Percentiles rank a stretch among this genome's conserved stretches.
Evolutionary conservation across 2,888 invertebrate genomes (phyloP).

Genomic region (Pseudeuparius sepicola): DNA sequence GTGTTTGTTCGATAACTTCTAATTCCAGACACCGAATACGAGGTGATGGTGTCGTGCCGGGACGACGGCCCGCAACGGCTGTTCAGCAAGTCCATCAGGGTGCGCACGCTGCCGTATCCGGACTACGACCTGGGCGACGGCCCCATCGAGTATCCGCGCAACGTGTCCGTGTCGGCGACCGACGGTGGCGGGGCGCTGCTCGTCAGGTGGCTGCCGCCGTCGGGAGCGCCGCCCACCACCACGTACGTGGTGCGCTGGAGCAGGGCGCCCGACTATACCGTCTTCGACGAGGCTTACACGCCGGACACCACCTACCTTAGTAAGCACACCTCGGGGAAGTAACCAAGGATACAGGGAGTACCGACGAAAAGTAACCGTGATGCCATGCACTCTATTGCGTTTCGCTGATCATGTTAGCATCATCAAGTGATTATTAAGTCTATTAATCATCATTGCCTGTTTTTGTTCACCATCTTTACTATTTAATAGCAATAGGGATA

Average conservation of each 20-base stretch:
- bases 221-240: constrained; percentile 45
- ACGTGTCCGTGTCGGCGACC: constrained; percentile 60
- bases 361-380: too few relatives aligned
- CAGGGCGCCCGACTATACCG: constrained; percentile 49
- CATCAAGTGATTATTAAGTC: too few relatives aligned
- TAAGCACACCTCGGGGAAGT: constrained; percentile 27
- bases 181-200: constrained; percentile 69
- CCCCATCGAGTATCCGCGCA: constrained; percentile 50
- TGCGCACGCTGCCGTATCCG: constrained; percentile 17
- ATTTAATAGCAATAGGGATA: too few relatives aligned
- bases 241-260: constrained; percentile 61
- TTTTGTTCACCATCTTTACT: too few relatives aligned
- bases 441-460: too few relatives aligned
- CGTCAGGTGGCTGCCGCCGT: constrained; percentile 64
- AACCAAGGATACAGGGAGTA: too few relatives aligned
- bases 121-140: constrained; percentile 12
- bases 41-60: constrained; percentile 82
- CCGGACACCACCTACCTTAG: constrained; percentile 54
- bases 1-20: neutral
- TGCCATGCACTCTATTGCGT: too few relatives aligned
- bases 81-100: constrained; percentile 72
- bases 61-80: constrained; percentile 82
- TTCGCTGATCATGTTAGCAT: too few relatives aligned
- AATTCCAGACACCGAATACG: constrained; percentile 57
- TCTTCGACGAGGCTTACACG: constrained; percentile 59